These are phyloP conservation scores for Silvanus unidentatus DNA, from an alignment of 2,888 invertebrate genomes.

Conservation along the genomic window DNA sequence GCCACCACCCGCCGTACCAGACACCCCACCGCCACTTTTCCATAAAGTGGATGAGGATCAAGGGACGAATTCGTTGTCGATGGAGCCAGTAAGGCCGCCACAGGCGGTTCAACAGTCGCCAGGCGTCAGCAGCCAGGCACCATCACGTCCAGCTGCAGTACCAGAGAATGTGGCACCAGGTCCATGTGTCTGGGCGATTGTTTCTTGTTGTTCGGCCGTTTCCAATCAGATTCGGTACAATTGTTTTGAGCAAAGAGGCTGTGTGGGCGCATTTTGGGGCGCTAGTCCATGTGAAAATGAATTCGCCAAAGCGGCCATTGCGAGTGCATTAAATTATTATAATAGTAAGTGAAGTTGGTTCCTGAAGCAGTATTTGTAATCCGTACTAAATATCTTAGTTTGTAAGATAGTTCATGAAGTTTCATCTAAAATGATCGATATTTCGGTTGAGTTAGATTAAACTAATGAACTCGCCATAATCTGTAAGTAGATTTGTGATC, in stretches of 20 bases:
- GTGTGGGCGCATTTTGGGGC: slow-evolving; percentile 69
- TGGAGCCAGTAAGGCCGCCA: too few species aligned
- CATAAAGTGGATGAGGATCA: slow-evolving; percentile 19
- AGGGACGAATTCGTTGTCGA: not conserved
- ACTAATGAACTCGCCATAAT: too few species aligned
- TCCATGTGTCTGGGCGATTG: slow-evolving; percentile 67
- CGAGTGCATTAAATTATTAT: slow-evolving; percentile 45
- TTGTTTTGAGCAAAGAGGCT: slow-evolving; percentile 69
- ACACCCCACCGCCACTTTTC: slow-evolving; percentile 25
- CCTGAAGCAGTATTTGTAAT: too few species aligned
- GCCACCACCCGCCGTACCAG: slow-evolving; percentile 10
- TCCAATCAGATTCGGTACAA: slow-evolving; percentile 48
- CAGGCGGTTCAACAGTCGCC: too few species aligned
- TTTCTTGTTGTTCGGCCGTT: slow-evolving; percentile 61
- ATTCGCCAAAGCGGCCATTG: slow-evolving; percentile 54
- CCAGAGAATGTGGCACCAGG: slow-evolving; percentile 11
- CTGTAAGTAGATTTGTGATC: too few species aligned
- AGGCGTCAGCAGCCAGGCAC: slow-evolving; percentile 34
- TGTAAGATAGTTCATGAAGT: too few species aligned
- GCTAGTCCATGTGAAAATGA: slow-evolving; percentile 62
- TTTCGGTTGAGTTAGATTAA: too few species aligned
- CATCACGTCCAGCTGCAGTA: slow-evolving; percentile 18
- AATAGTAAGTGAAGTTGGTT: slow-evolving; percentile 9
- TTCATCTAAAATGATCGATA: too few species aligned
- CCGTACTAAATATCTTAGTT: too few species aligned